Percentiles rank a stretch among this genome's conserved stretches.
phyloP scores from a whole-genome alignment of 1,140 invertebrate species.

The Himalopsyche phryganea region DNA sequence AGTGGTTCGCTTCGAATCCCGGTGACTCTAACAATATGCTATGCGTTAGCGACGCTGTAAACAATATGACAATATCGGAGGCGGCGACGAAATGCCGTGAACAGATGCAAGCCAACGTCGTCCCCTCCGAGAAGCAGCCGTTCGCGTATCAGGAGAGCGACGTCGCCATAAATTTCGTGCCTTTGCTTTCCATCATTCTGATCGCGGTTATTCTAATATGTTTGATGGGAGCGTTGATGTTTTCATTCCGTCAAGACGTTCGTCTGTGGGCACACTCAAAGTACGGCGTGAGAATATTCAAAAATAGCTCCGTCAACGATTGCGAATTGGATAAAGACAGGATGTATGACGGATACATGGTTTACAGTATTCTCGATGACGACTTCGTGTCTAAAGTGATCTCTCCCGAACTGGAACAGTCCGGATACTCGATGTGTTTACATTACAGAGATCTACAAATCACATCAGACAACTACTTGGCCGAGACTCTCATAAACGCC shows the following conservation, averaged over 20 bases:
- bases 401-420: constrained; percentile 75
- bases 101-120: constrained; percentile 68
- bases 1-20: constrained; percentile 65
- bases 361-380: constrained; percentile 85
- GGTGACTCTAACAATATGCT: constrained; percentile 66
- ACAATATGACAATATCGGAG: constrained; percentile 61
- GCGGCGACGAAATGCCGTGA: constrained; percentile 66
- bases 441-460: constrained; percentile 72
- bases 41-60: constrained; percentile 57
- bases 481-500: constrained; percentile 74
- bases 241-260: constrained; percentile 74
- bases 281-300: constrained; percentile 72
- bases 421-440: constrained; percentile 67
- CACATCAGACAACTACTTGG: constrained; percentile 65
- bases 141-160: constrained; percentile 53
- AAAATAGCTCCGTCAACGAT: constrained; percentile 66
- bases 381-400: constrained; percentile 76
- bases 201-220: constrained; percentile 69
- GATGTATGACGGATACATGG: constrained; percentile 82
- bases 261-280: constrained; percentile 70
- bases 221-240: constrained; percentile 64
- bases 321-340: constrained; percentile 71
- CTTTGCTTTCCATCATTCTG: constrained; percentile 68
- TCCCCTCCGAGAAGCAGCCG: constrained; percentile 59
- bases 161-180: constrained; percentile 64